phyloP scores from a whole-genome alignment of 2,888 invertebrate genomes.

The Calameuta pallipes region DNA sequence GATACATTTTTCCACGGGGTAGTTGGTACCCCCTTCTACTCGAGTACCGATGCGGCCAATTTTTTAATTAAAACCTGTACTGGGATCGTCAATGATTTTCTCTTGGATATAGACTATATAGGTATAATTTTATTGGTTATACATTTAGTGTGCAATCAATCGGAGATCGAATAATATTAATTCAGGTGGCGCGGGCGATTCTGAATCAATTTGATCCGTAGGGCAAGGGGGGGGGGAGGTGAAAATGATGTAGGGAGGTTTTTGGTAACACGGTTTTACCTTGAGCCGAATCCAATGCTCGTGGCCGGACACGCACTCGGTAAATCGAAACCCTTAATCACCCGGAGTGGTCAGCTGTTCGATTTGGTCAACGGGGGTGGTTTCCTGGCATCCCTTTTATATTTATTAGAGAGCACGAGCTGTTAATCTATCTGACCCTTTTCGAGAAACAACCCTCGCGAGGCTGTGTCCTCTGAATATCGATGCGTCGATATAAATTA shows the following conservation, averaged over 20 bases:
- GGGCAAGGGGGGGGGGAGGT: constrained; percentile 36
- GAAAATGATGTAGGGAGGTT: constrained; percentile 57
- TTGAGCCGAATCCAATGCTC: too few species aligned
- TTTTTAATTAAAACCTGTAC: too few species aligned
- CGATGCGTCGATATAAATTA: constrained; percentile 40
- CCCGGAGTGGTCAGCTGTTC: constrained; percentile 37
- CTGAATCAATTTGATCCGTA: constrained; percentile 59
- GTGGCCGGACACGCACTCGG: constrained; percentile 30
- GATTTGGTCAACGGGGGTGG: background rate
- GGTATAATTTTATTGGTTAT: too few species aligned
- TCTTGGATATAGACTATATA: too few species aligned
- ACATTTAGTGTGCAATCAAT: too few species aligned
- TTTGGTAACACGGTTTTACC: too few species aligned
- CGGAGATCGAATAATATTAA: too few species aligned
- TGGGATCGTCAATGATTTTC: too few species aligned
- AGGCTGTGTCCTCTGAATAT: constrained; percentile 17
- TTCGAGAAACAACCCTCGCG: constrained; percentile 9
- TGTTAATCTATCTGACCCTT: constrained; percentile 46
- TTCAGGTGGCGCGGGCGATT: constrained; percentile 30
- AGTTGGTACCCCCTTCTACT: too few species aligned
- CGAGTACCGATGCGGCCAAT: too few species aligned
- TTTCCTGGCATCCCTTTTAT: constrained; percentile 39
- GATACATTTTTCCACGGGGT: too few species aligned
- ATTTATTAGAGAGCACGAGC: constrained; percentile 46
- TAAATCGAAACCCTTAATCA: constrained; percentile 51